phyloP scores from a whole-genome alignment of 2,797 vertebrate genomes.

The Mormyrus proboscirostris region DNA sequence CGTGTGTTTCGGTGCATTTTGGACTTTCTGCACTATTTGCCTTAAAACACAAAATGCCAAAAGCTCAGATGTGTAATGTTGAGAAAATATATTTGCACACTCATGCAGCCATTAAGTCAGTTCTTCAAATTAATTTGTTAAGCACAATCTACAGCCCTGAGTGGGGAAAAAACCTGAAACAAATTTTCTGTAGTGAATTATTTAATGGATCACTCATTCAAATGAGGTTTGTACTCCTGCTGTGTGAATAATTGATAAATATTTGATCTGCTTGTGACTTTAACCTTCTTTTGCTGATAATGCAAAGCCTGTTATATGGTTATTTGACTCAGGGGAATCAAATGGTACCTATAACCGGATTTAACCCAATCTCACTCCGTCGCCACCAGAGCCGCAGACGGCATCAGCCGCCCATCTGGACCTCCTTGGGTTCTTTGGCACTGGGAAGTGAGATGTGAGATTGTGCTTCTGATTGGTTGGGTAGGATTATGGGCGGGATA shows the following conservation, averaged over 20 bases:
- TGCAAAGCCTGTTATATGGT: constrained; percentile 23
- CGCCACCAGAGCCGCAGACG: constrained; percentile 22
- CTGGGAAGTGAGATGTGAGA: background rate
- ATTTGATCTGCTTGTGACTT: constrained; percentile 12
- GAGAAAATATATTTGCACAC: constrained; percentile 15
- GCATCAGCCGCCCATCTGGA: constrained; percentile 4
- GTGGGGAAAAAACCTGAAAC: constrained; percentile 15
- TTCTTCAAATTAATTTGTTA: constrained; percentile 18
- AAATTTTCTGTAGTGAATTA: constrained; percentile 30
- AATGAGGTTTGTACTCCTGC: constrained; percentile 26
- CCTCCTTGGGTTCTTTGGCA: background rate
- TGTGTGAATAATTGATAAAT: constrained; percentile 32
- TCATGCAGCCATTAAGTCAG: background rate
- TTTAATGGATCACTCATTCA: constrained; percentile 23
- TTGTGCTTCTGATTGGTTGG: background rate
- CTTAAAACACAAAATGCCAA: background rate
- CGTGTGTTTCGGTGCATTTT: background rate
- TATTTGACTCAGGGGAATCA: constrained; percentile 20
- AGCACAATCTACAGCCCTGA: background rate
- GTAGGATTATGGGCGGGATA: background rate
- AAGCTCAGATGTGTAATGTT: background rate
- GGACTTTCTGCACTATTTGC: background rate
- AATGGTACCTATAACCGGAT: constrained; percentile 20
- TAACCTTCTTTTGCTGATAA: constrained; percentile 16
- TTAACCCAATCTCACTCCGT: constrained; percentile 12